Percentiles rank a stretch among this genome's conserved stretches.
Evolutionary conservation across 2,113 vertebrate genomes (phyloP).

Genomic region (Uropsilus gracilis): DNA sequence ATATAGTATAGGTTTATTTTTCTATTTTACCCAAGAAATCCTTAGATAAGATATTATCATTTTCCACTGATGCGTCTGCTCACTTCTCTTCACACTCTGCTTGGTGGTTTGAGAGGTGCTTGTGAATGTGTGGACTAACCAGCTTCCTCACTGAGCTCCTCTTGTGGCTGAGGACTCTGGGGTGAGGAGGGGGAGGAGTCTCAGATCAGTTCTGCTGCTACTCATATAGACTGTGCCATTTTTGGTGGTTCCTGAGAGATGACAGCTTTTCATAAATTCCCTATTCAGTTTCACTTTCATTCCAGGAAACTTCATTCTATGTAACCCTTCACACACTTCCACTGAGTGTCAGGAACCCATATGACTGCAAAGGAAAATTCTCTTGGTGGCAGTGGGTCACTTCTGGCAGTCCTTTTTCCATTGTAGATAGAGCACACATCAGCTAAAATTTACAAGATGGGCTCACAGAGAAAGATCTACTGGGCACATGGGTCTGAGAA

Average conservation of each 20-base stretch:
- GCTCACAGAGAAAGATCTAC: not conserved
- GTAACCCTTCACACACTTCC: not conserved
- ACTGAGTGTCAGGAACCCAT: not conserved
- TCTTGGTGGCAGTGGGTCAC: not conserved
- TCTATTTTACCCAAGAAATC: not conserved
- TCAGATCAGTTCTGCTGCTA: too few species aligned
- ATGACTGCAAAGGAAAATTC: not conserved
- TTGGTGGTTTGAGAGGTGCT: not conserved
- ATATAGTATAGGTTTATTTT: not conserved
- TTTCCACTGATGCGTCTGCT: not conserved
- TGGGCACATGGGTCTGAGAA: not conserved
- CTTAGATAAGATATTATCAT: not conserved
- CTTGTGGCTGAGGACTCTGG: not conserved
- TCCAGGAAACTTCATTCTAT: not conserved
- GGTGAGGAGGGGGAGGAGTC: fast-evolving
- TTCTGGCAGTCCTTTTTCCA: not conserved
- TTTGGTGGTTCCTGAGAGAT: not conserved
- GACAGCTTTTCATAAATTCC: not conserved
- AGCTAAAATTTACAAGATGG: not conserved
- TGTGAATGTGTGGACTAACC: not conserved
- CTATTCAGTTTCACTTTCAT: too few species aligned
- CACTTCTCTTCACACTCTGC: not conserved
- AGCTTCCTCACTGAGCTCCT: fast-evolving
- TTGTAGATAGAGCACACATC: not conserved
- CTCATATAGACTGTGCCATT: not conserved